Evolutionary conservation across 1,140 invertebrate species (phyloP).

Genomic region (Chrysopa pallens): DNA sequence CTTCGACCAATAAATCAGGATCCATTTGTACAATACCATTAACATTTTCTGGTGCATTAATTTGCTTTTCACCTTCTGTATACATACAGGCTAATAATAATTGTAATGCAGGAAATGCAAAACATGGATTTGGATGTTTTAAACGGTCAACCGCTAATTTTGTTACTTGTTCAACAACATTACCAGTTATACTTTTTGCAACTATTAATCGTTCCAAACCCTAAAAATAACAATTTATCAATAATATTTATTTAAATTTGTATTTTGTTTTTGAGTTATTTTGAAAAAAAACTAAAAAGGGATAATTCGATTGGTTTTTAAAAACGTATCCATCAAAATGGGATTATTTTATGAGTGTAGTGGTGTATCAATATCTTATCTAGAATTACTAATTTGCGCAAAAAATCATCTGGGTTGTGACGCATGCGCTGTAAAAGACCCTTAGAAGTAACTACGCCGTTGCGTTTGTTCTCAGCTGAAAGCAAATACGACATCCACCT

Average conservation of each 20-base stretch:
- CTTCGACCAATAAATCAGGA: slow-evolving; percentile 57
- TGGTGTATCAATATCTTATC: too few relatives aligned
- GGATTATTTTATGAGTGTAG: too few relatives aligned
- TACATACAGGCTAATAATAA: slow-evolving; percentile 68
- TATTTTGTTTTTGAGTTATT: slow-evolving; percentile 19
- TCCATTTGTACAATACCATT: slow-evolving; percentile 35
- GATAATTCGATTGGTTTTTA: slow-evolving; percentile 7
- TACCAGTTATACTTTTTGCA: slow-evolving; percentile 30
- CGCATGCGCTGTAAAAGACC: too few relatives aligned
- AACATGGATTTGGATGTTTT: slow-evolving; percentile 43
- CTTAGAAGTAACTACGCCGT: too few relatives aligned
- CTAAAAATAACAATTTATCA: slow-evolving; percentile 23
- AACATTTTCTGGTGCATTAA: slow-evolving; percentile 20
- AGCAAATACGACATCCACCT: too few relatives aligned
- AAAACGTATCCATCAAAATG: too few relatives aligned
- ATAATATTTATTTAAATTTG: slow-evolving; percentile 8
- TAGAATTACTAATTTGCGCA: too few relatives aligned
- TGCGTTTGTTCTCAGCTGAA: too few relatives aligned
- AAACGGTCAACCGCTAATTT: slow-evolving; percentile 56
- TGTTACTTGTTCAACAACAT: slow-evolving; percentile 47
- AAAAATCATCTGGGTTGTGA: too few relatives aligned
- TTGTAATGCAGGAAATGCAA: slow-evolving; percentile 50
- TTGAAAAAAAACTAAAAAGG: slow-evolving; percentile 19
- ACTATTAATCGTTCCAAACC: slow-evolving; percentile 56
- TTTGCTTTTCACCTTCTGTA: slow-evolving; percentile 24